Evolutionary conservation across 2,888 invertebrate genomes (phyloP), one percentile per base, ranked within the genome.

Genomic region (Campopleginae sp.): DNA sequence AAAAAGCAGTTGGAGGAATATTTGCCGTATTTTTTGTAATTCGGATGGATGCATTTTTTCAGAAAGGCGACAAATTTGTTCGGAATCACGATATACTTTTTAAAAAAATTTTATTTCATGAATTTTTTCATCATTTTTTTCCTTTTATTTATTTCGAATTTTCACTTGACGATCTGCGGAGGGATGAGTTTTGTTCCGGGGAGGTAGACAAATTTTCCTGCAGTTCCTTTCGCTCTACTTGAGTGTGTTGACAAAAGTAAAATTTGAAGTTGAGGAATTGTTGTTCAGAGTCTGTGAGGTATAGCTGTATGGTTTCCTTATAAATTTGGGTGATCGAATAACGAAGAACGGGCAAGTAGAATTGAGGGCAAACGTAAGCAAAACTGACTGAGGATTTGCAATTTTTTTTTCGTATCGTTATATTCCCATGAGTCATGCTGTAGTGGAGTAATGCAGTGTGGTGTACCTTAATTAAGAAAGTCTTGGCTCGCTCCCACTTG

Each of bases 381-480:
- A 51, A 46, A 46, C 31, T n/a, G 63, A 63, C 19, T 38, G 23
- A 51, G 65, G 48, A 33, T 76, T 46, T 27, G 31, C 61, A 38
- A 10, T 5, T 38, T 66, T 48, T 14, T 76, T 31, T 19, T 51
- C 19, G 33, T 46, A 46, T 46, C 17, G 46, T 65, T 63, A n/a
- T n/a, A n/a, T 76, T 48, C 14, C 38, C 19, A 19, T 33, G n/a
- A 46, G 38, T 72, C 72, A 72, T 4, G 51, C 72, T 48, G 70
- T 31, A 27, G 44, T n/a, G n/a, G n/a, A 42, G 58, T 68, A 14
- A 27, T n/a, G n/a, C 19, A 23, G 44, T 23, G 70, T 48, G 68
- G 42, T 70, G 72, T 74, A 46, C 76, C 19, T 82, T 76, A 71
- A 82, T 82, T 63, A 54, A 70, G 76, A 82, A 65, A 76, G 75